Percentiles rank a stretch among this genome's conserved stretches.
These are phyloP conservation scores for Peromyscus leucopus DNA, from an alignment of 2,113 vertebrate species.

Conservation along the genomic window DNA sequence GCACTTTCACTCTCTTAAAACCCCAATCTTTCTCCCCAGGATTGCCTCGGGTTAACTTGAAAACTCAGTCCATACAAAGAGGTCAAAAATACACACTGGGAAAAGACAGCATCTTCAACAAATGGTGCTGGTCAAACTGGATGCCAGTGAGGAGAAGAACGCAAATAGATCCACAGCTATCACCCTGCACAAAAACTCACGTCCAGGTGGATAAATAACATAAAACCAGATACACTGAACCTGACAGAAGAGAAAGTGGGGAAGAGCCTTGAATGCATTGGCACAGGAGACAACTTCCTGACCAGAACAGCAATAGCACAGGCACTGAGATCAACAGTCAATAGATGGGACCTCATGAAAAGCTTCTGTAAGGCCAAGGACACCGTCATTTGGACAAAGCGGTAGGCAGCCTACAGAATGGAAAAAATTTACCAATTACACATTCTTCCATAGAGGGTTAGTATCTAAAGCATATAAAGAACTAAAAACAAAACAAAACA, in stretches of 20 bases:
- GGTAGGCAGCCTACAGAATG: background rate
- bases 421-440: background rate
- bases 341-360: background rate
- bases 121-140: background rate
- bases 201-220: background rate
- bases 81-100: background rate
- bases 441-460: background rate
- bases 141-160: too few relatives aligned
- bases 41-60: background rate
- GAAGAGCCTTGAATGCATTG: background rate
- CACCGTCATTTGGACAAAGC: background rate
- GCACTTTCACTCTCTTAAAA: constrained; percentile 1
- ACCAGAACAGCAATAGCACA: background rate
- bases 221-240: background rate
- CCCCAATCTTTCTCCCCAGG: background rate
- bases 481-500: background rate
- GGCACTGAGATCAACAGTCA: background rate
- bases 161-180: background rate
- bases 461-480: background rate
- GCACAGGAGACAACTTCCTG: background rate
- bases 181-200: background rate
- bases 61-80: background rate
- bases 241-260: background rate
- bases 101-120: background rate
- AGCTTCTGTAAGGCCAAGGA: background rate